Conservation (phyloP, 2,888 invertebrate genomes). For the Epirrhoe tristata region DNA sequence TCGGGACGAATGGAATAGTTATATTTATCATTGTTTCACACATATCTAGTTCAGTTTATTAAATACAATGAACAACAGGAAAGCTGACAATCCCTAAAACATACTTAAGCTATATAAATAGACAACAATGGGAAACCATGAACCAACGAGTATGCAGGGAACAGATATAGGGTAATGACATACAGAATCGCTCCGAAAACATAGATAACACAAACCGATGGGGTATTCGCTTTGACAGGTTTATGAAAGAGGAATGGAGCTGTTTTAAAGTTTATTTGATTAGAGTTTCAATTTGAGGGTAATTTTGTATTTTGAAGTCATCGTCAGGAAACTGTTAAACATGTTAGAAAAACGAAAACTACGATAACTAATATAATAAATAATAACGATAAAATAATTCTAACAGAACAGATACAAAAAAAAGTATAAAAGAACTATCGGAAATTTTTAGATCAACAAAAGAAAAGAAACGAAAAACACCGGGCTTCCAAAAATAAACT, state of each 20-base stretch:
- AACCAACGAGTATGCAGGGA: conserved; percentile 27
- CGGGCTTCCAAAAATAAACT: not conserved
- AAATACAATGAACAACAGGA: conserved; percentile 4
- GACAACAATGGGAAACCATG: conserved; percentile 20
- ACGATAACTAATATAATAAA: not conserved
- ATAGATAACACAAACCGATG: conserved; percentile 33
- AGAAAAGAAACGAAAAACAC: too few species aligned
- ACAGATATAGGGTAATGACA: conserved; percentile 38
- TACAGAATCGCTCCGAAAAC: conserved; percentile 32
- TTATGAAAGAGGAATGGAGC: conserved; percentile 28
- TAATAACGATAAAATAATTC: too few species aligned
- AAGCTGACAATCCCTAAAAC: conserved; percentile 1
- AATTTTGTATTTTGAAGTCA: conserved; percentile 13
- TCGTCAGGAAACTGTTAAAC: not conserved
- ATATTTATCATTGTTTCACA: too few species aligned
- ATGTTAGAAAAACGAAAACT: not conserved
- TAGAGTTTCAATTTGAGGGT: conserved; percentile 9
- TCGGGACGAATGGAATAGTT: not conserved
- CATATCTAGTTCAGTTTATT: not conserved
- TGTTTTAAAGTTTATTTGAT: conserved; percentile 26
- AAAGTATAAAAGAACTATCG: not conserved
- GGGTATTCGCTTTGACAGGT: conserved; percentile 26
- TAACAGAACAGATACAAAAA: not conserved
- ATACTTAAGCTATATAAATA: conserved; percentile 20
- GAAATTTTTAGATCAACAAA: not conserved